These are phyloP conservation scores for Heliconius charithonia DNA, from an alignment of 2,888 invertebrate species.

Conservation along the genomic window DNA sequence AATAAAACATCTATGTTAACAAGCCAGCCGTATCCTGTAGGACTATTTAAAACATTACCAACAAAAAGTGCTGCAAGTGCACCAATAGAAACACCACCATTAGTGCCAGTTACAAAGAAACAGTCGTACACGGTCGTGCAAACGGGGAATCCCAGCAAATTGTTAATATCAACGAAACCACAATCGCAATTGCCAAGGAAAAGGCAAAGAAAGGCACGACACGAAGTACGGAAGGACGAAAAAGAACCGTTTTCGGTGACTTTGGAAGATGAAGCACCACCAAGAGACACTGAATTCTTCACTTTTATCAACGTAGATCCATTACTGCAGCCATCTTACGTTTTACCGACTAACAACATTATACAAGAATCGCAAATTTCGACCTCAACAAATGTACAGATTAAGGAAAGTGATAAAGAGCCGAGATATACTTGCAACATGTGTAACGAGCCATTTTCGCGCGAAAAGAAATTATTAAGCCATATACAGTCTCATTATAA, in stretches of 20 bases:
- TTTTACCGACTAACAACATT: constrained; percentile 72
- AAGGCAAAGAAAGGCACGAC: constrained; percentile 57
- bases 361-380: constrained; percentile 79
- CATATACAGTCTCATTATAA: constrained; percentile 76
- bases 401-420: constrained; percentile 53
- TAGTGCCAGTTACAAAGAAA: constrained; percentile 74
- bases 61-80: constrained; percentile 51
- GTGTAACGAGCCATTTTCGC: constrained; percentile 69
- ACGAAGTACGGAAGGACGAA: constrained; percentile 45
- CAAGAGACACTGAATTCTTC: constrained; percentile 68
- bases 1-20: neutral
- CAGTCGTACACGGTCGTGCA: constrained; percentile 76
- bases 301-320: constrained; percentile 80
- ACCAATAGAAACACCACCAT: constrained; percentile 52
- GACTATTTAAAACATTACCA: constrained; percentile 67
- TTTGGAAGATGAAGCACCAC: constrained; percentile 59
- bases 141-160: constrained; percentile 76
- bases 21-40: constrained; percentile 72
- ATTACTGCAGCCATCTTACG: constrained; percentile 72
- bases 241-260: constrained; percentile 62
- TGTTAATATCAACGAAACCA: constrained; percentile 75
- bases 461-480: constrained; percentile 73
- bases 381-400: constrained; percentile 63
- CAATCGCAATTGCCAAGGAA: constrained; percentile 60
- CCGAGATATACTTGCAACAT: constrained; percentile 69